Evolutionary conservation across 2,113 vertebrate species (phyloP).

Genomic region (Stegastes partitus): DNA sequence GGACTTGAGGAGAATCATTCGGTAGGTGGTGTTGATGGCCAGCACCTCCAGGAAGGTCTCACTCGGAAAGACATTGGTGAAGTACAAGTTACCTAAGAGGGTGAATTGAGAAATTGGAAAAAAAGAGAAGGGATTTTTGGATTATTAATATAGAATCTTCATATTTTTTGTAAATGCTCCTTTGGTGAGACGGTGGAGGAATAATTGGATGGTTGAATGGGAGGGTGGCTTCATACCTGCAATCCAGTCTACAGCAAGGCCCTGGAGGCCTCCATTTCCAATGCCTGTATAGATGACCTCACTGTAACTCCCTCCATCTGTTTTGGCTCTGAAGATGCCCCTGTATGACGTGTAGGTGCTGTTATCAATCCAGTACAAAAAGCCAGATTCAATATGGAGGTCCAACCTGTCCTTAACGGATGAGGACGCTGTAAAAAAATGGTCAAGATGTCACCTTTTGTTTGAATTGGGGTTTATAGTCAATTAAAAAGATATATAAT

Average conservation of each 20-base stretch:
- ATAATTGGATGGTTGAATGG: too few relatives aligned
- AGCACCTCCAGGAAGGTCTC: slow-evolving; percentile 92
- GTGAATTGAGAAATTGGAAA: not conserved
- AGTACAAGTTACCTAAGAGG: slow-evolving; percentile 92
- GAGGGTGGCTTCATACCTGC: slow-evolving; percentile 66
- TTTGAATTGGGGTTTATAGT: not conserved
- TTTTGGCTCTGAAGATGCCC: slow-evolving; percentile 77
- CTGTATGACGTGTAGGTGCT: slow-evolving; percentile 62
- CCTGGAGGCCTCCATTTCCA: slow-evolving; percentile 77
- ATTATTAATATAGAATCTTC: too few relatives aligned
- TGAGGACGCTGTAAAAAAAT: slow-evolving; percentile 61
- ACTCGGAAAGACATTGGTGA: slow-evolving; percentile 90
- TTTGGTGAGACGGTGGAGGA: not conserved
- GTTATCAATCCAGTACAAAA: slow-evolving; percentile 81
- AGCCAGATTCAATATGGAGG: slow-evolving; percentile 78
- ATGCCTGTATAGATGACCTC: slow-evolving; percentile 70
- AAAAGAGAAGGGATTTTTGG: not conserved
- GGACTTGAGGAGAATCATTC: slow-evolving; percentile 91
- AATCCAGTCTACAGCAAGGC: slow-evolving; percentile 84
- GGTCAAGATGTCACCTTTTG: not conserved
- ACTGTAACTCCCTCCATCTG: slow-evolving; percentile 73
- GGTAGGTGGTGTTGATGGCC: slow-evolving; percentile 90
- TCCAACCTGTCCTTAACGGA: slow-evolving; percentile 66
- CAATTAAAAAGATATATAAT: not conserved
- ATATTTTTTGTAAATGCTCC: not conserved